phyloP scores from a whole-genome alignment of 2,888 invertebrate genomes.

The Andrena flavipes region DNA sequence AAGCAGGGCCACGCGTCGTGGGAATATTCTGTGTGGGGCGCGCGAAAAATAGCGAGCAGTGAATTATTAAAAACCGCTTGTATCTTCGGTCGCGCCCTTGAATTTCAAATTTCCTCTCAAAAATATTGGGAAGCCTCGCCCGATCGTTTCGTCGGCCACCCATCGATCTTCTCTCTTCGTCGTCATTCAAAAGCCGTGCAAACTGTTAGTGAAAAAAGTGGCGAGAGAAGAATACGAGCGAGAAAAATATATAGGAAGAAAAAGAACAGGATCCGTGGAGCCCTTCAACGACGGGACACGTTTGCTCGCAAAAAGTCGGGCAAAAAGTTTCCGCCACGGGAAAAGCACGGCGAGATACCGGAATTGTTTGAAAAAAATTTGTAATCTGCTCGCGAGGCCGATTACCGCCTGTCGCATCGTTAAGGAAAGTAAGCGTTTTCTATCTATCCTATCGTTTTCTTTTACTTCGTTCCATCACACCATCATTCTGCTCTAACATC shows the following conservation, averaged over 20 bases:
- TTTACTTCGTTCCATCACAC: constrained; percentile 41
- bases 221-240: constrained; percentile 43
- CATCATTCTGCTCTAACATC: constrained; percentile 39
- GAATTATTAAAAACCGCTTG: constrained; percentile 4
- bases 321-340: neutral
- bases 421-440: constrained; percentile 57
- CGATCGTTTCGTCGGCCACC: neutral
- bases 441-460: constrained; percentile 45
- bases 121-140: constrained; percentile 23
- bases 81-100: neutral
- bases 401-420: constrained; percentile 25
- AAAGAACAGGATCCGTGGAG: neutral
- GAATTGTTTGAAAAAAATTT: neutral
- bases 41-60: neutral
- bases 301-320: neutral
- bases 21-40: neutral
- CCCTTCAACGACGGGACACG: neutral
- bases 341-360: neutral
- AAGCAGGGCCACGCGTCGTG: constrained; percentile 48
- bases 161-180: constrained; percentile 47
- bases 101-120: constrained; percentile 7
- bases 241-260: neutral
- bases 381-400: constrained; percentile 9
- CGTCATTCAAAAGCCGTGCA: constrained; percentile 64
- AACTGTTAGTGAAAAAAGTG: constrained; percentile 51